Evolutionary conservation across 2,113 vertebrate species (phyloP).

Genomic region (Uria aalge): DNA sequence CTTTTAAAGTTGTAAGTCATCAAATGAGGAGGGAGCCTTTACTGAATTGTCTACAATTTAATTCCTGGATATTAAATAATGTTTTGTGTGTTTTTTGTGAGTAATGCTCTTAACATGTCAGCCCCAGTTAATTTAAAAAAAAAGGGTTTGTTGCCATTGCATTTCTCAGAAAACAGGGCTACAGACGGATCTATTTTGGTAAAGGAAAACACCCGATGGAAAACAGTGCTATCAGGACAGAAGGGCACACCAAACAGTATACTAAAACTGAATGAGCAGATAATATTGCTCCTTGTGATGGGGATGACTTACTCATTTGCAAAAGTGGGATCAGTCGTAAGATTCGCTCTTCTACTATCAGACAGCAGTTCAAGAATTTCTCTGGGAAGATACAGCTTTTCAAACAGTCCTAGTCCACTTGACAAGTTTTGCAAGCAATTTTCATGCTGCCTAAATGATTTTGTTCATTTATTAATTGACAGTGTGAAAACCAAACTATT

Average conservation of each 20-base stretch:
- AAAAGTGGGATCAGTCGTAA: background rate
- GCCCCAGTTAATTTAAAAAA: background rate
- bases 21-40: background rate
- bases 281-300: background rate
- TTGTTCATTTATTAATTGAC: background rate
- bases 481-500: background rate
- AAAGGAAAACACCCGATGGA: background rate
- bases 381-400: background rate
- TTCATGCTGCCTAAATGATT: background rate
- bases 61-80: background rate
- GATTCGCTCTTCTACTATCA: background rate
- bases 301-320: fast-evolving
- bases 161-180: background rate
- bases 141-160: background rate
- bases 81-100: background rate
- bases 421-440: background rate
- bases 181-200: background rate
- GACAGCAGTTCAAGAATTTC: background rate
- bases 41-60: background rate
- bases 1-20: background rate
- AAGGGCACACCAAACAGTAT: background rate
- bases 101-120: background rate
- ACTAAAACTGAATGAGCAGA: background rate
- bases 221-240: background rate
- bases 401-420: background rate